These are phyloP conservation scores for Drosophila birchii DNA, from an alignment of 2,888 invertebrate species.

Conservation along the genomic window DNA sequence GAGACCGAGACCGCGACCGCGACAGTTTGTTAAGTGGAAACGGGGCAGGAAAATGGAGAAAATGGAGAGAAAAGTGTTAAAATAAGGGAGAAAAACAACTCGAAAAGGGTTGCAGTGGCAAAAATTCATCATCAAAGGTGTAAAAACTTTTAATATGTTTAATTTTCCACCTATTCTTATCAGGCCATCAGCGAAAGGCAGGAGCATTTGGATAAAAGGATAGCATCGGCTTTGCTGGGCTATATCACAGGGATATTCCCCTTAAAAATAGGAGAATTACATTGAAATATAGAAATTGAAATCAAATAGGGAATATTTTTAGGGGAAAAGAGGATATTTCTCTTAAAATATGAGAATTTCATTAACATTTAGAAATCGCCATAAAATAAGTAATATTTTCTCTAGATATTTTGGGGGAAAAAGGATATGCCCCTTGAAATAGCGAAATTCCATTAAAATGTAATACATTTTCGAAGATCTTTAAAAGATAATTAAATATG, in stretches of 20 bases:
- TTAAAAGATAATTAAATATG: no score
- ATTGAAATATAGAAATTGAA: neutral
- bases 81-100: conserved; percentile 12
- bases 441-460: no score
- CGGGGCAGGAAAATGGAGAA: neutral
- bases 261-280: no score
- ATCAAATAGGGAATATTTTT: neutral
- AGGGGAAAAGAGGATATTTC: no score
- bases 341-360: no score
- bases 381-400: no score
- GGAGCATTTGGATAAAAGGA: neutral
- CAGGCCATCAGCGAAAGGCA: neutral
- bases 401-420: no score
- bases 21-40: conserved; percentile 74
- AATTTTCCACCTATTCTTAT: conserved; percentile 77
- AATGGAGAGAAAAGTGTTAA: conserved; percentile 7
- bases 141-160: conserved; percentile 82
- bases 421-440: no score
- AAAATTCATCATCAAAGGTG: conserved; percentile 83
- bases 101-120: conserved; percentile 58
- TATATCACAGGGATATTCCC: neutral
- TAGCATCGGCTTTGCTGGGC: conserved; percentile 5
- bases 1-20: conserved; percentile 50
- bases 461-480: no score
- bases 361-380: no score